Percentiles rank a stretch among this genome's conserved stretches.
Evolutionary conservation across 2,113 vertebrate species (phyloP).

Genomic region (Pardalotus punctatus): DNA sequence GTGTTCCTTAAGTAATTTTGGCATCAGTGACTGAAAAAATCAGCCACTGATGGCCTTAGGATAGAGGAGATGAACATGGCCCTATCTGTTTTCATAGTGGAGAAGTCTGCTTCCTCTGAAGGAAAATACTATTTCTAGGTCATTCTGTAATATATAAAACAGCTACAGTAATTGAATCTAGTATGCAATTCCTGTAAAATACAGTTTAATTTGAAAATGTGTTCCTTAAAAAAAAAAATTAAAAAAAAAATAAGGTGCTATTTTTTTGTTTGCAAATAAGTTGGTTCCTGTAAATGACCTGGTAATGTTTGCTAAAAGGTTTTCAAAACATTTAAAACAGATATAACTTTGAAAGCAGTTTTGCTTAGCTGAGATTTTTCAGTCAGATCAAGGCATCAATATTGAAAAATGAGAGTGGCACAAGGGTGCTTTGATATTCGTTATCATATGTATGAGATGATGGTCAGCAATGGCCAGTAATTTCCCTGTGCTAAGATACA

Average conservation of each 20-base stretch:
- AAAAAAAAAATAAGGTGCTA: not conserved
- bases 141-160: not conserved
- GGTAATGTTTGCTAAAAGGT: not conserved
- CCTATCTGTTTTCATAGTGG: not conserved
- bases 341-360: not conserved
- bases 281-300: not conserved
- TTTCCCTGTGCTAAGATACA: not conserved
- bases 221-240: accelerated
- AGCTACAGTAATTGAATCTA: not conserved
- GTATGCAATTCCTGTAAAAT: not conserved
- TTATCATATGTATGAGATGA: not conserved
- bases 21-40: not conserved
- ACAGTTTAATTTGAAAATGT: not conserved
- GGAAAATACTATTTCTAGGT: not conserved
- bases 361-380: not conserved
- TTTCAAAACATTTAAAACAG: not conserved
- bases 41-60: not conserved
- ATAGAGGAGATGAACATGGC: not conserved
- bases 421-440: accelerated
- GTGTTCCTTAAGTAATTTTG: not conserved
- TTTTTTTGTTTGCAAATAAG: not conserved
- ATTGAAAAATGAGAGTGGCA: not conserved
- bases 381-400: not conserved
- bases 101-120: not conserved
- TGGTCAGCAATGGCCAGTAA: not conserved